Percentiles rank a stretch among this genome's conserved stretches.
These are phyloP conservation scores for Laupala kohalensis DNA, from an alignment of 1,140 invertebrate genomes.

Conservation along the genomic window DNA sequence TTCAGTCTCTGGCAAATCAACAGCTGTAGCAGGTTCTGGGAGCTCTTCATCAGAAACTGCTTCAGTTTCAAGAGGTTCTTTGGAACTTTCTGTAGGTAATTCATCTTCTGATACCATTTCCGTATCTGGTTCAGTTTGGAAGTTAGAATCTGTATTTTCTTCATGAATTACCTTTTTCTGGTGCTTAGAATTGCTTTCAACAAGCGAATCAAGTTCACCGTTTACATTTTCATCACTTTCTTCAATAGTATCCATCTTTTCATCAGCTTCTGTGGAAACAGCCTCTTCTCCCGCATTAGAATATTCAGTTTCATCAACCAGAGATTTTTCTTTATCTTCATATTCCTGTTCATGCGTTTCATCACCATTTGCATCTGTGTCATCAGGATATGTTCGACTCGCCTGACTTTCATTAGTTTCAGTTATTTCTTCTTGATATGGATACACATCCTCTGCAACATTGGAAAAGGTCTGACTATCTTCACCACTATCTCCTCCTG, in stretches of 20 bases:
- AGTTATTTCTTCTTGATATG: constrained; percentile 14
- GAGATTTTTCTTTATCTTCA: not conserved
- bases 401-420: constrained; percentile 12
- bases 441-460: not conserved
- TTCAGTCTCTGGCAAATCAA: constrained; percentile 67
- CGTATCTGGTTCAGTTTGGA: constrained; percentile 38
- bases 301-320: constrained; percentile 8
- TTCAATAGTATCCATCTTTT: not conserved
- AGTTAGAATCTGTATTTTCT: constrained; percentile 18
- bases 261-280: not conserved
- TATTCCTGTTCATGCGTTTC: not conserved
- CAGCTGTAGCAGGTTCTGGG: constrained; percentile 50
- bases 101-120: constrained; percentile 57
- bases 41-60: constrained; percentile 62
- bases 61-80: constrained; percentile 41
- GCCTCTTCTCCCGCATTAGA: constrained; percentile 2
- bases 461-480: constrained; percentile 3
- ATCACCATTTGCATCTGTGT: not conserved
- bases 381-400: not conserved
- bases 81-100: constrained; percentile 34
- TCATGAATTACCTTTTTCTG: constrained; percentile 18
- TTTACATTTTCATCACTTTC: not conserved
- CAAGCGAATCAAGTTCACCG: not conserved
- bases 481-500: constrained; percentile 15
- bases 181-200: not conserved